Conservation (phyloP, 2,888 invertebrate genomes). For the Phaedon cochleariae region DNA sequence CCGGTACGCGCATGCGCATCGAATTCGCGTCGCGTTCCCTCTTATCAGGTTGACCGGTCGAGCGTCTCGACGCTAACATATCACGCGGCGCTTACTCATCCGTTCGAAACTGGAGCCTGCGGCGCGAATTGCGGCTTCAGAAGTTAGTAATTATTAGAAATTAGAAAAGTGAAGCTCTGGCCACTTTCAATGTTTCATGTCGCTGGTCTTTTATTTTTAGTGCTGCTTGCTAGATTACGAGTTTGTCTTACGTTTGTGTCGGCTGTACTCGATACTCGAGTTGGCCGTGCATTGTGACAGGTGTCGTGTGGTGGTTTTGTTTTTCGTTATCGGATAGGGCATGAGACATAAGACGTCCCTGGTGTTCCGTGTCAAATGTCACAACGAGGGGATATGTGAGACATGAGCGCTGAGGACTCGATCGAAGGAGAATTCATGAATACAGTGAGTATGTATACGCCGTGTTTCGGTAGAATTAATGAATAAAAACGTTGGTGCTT, state of each 20-base stretch:
- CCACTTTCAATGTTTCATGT: background rate
- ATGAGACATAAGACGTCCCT: too few relatives aligned
- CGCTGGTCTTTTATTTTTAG: background rate
- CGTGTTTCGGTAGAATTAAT: too few relatives aligned
- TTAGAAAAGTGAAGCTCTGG: background rate
- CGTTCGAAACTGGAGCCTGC: constrained; percentile 14
- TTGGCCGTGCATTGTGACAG: too few relatives aligned
- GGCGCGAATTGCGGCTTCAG: background rate
- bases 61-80: constrained; percentile 26
- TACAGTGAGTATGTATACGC: background rate
- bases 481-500: too few relatives aligned
- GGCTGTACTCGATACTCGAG: too few relatives aligned
- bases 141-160: too few relatives aligned
- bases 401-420: background rate
- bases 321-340: background rate
- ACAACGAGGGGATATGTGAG: background rate
- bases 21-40: too few relatives aligned
- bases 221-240: background rate
- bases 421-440: too few relatives aligned
- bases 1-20: background rate
- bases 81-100: constrained; percentile 32
- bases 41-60: constrained; percentile 27
- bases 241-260: too few relatives aligned
- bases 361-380: background rate
- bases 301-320: constrained; percentile 7